These are phyloP conservation scores for Falcunculus frontatus DNA, from an alignment of 2,113 vertebrate genomes.

Conservation along the genomic window DNA sequence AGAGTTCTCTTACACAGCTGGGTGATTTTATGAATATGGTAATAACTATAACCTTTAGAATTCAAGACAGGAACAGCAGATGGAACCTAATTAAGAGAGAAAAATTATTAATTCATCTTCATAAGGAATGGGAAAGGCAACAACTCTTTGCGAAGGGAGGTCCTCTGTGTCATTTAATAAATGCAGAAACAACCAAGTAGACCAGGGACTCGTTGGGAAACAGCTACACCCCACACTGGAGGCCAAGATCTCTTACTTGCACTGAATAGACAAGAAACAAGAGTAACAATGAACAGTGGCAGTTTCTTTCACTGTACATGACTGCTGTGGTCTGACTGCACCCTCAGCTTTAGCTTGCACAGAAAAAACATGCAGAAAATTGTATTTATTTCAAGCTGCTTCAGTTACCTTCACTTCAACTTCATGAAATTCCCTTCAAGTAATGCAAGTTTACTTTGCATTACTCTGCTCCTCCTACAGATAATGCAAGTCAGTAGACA, in stretches of 20 bases:
- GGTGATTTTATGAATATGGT: constrained; percentile 67
- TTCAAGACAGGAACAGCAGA: constrained; percentile 66
- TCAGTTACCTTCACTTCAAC: neutral
- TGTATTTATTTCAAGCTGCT: neutral
- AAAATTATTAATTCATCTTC: constrained; percentile 74
- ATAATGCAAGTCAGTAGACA: neutral
- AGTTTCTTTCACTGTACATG: neutral
- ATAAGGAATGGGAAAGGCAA: constrained; percentile 55
- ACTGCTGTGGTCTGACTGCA: neutral
- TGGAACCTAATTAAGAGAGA: constrained; percentile 73
- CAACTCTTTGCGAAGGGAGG: constrained; percentile 49
- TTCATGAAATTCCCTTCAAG: neutral
- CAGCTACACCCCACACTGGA: neutral
- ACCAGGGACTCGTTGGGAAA: neutral
- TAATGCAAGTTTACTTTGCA: too few species aligned
- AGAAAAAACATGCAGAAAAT: neutral
- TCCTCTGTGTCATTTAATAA: constrained; percentile 56
- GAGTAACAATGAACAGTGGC: neutral
- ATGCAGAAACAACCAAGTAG: constrained; percentile 4
- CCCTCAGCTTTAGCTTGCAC: neutral
- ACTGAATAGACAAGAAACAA: neutral
- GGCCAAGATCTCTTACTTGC: neutral
- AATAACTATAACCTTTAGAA: constrained; percentile 76
- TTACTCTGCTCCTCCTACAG: neutral
- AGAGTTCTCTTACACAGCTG: constrained; percentile 67